phyloP scores from a whole-genome alignment of 2,888 invertebrate genomes.

The Drosophila koepferae region DNA sequence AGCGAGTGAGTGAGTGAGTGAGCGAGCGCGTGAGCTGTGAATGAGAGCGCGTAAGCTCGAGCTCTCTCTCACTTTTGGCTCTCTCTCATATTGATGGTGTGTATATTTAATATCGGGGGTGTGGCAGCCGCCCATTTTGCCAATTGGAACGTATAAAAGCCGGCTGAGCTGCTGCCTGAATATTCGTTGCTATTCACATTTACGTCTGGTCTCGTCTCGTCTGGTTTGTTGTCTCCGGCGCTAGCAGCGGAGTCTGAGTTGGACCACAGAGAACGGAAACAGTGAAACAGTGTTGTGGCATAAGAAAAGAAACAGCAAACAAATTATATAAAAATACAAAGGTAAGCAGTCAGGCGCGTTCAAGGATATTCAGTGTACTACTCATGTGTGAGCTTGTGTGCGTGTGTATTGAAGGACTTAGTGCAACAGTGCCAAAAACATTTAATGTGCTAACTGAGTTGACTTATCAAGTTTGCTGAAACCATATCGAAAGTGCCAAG shows the following conservation, averaged over 20 bases:
- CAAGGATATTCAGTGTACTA: conserved; percentile 67
- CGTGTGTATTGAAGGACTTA: conserved; percentile 54
- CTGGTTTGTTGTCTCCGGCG: conserved; percentile 72
- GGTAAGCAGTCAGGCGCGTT: conserved; percentile 62
- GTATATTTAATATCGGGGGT: conserved; percentile 50
- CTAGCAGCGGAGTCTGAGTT: conserved; percentile 66
- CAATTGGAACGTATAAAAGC: conserved; percentile 78
- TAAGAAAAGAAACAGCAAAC: conserved; percentile 36
- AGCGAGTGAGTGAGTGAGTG: not conserved
- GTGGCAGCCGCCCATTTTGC: conserved; percentile 70
- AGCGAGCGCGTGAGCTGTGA: not conserved
- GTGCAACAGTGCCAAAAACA: conserved; percentile 31
- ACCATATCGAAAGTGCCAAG: conserved; percentile 49
- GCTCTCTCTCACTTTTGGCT: conserved; percentile 8
- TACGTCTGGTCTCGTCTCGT: conserved; percentile 84
- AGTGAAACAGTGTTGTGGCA: conserved; percentile 38
- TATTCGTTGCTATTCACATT: conserved; percentile 84
- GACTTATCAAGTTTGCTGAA: conserved; percentile 8
- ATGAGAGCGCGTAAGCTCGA: conserved; percentile 28
- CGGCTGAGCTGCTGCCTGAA: conserved; percentile 51
- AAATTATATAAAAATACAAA: conserved; percentile 32
- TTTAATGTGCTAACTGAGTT: conserved; percentile 25
- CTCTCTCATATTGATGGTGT: conserved; percentile 34
- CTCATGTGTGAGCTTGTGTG: conserved; percentile 13
- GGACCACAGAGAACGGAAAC: conserved; percentile 52